Base-by-base conservation (phyloP, 1,140 invertebrate species). In the Hypothenemus hampei region DNA sequence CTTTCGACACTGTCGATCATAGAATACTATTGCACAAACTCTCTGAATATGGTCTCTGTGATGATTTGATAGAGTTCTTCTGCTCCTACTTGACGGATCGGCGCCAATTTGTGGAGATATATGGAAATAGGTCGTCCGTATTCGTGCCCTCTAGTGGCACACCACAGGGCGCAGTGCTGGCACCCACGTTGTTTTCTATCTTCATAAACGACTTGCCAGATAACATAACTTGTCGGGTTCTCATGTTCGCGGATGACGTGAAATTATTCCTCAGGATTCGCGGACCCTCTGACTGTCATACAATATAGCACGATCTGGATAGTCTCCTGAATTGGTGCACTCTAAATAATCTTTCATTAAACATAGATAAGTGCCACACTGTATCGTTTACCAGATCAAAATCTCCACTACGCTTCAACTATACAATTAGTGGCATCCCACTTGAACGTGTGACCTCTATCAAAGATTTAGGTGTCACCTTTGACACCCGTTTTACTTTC, bases 1-100 rank as follows among this genome's bases (percentile, higher is more conserved):
- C 26, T n/a, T 29, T 29, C n/a, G 26, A 29, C n/a, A 21, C n/a
- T n/a, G 11, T 44, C 11, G 23, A 44, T 44, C 41, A 44, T 24
- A 22, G 23, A 22, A 24, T 44, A 22, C 18, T 44, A 3, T 24
- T 24, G 19, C 8, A 11, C 13, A 44, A 44, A 44, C 18, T 44
- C 21, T 11, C 3, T n/a, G n/a, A 16, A n/a, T 44, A n/a, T 20
- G 41, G 22, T 24, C 23, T 44, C 7, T 3, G 8, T 11, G 5
- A 15, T 21, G 6, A 24, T n/a, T 44, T 6, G n/a, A 13, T 20
- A 4, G 11, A 15, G 7, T 37, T 37, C 15, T 37, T 37, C 7
- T 10, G 35, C 6, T 6, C 35, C 6, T 6, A 7, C 7, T n/a
- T n/a, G n/a, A n/a, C n/a, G n/a, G n/a, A n/a, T n/a, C n/a, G n/a